Evolutionary conservation across 1,140 invertebrate species (phyloP).

Genomic region (Pomacea maculata): DNA sequence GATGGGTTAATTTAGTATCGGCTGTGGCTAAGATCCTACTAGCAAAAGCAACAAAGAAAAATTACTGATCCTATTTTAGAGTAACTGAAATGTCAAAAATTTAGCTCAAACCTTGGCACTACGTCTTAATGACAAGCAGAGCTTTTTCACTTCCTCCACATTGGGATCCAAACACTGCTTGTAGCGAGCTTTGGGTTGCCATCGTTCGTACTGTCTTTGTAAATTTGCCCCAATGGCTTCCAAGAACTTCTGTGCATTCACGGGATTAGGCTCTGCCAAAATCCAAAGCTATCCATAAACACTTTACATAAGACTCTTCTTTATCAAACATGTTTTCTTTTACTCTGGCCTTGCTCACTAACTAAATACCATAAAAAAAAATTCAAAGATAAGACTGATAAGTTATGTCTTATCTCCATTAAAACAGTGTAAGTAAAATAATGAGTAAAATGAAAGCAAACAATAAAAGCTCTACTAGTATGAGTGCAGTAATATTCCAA

Average conservation of each 20-base stretch:
- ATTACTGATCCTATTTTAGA: too few relatives aligned
- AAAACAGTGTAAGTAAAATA: too few relatives aligned
- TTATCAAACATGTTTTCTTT: background rate
- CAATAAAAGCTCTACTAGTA: too few relatives aligned
- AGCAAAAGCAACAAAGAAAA: too few relatives aligned
- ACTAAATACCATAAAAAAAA: too few relatives aligned
- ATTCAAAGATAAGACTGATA: too few relatives aligned
- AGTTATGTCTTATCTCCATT: too few relatives aligned
- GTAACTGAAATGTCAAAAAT: too few relatives aligned
- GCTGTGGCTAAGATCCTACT: too few relatives aligned
- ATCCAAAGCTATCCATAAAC: constrained; percentile 6
- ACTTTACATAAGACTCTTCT: background rate
- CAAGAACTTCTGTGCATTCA: constrained; percentile 91
- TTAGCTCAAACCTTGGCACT: constrained; percentile 81
- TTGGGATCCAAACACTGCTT: constrained; percentile 97
- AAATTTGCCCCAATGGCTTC: constrained; percentile 91
- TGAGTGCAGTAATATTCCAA: background rate
- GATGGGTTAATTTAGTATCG: too few relatives aligned
- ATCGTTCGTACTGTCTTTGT: constrained; percentile 93
- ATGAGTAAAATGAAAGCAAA: too few relatives aligned
- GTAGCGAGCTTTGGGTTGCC: constrained; percentile 90
- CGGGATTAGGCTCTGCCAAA: constrained; percentile 72
- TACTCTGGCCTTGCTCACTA: too few relatives aligned
- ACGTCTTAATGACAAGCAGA: constrained; percentile 92
- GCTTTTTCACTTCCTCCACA: constrained; percentile 96